These are phyloP conservation scores for Channa striata DNA, from an alignment of 2,797 vertebrate genomes.

Conservation along the genomic window DNA sequence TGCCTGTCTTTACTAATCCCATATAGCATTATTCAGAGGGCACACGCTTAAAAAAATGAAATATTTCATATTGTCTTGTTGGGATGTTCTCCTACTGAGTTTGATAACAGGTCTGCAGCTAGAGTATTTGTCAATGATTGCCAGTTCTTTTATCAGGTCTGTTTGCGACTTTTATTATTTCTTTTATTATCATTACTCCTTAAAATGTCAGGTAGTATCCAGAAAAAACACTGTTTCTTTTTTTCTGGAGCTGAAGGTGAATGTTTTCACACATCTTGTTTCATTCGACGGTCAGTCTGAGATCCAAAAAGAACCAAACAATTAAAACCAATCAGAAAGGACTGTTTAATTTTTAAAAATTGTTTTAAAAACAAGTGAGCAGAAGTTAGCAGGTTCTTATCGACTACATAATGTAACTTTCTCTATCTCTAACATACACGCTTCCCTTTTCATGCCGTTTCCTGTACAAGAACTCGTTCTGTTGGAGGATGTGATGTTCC, in stretches of 20 bases:
- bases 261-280: constrained; percentile 1
- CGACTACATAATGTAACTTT: too few relatives aligned
- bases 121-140: neutral
- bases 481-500: constrained; percentile 12
- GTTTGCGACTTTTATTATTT: too few relatives aligned
- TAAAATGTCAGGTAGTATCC: too few relatives aligned
- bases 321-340: neutral
- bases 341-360: rapidly evolving
- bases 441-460: constrained; percentile 13
- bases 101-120: neutral
- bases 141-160: neutral
- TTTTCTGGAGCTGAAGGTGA: too few relatives aligned
- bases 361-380: too few relatives aligned
- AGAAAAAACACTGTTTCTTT: too few relatives aligned
- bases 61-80: neutral
- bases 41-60: neutral
- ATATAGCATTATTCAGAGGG: neutral
- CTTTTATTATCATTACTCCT: too few relatives aligned
- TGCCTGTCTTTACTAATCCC: neutral
- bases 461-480: neutral
- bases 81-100: neutral
- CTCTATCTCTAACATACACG: too few relatives aligned
- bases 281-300: neutral
- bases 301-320: neutral
- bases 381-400: too few relatives aligned